Conservation (phyloP, 2,888 invertebrate species). For the Dryobota labecula region DNA sequence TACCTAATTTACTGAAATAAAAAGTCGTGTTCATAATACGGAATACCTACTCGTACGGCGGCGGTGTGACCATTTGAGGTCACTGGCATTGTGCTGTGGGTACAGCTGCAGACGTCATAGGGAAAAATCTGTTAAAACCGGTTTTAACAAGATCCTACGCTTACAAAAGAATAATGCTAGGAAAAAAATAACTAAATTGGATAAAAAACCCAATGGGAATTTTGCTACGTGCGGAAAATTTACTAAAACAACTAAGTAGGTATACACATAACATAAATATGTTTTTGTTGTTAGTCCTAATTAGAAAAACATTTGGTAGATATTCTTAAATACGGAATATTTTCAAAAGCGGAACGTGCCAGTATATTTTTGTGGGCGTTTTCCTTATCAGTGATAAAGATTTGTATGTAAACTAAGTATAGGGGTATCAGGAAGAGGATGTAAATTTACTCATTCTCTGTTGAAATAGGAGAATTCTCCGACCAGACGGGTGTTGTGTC, state of each 20-base stretch:
- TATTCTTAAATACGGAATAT: neutral
- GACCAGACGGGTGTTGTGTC: too few relatives aligned
- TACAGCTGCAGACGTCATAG: constrained; percentile 14
- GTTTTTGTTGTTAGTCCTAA: constrained; percentile 15
- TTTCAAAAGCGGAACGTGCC: constrained; percentile 9
- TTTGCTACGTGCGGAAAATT: neutral
- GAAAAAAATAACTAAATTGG: neutral
- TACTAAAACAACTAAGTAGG: neutral
- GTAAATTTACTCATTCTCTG: too few relatives aligned
- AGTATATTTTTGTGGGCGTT: constrained; percentile 16
- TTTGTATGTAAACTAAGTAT: neutral
- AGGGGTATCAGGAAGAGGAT: too few relatives aligned
- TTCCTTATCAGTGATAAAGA: constrained; percentile 14
- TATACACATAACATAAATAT: constrained; percentile 1
- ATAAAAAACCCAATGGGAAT: neutral
- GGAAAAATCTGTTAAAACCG: constrained; percentile 8
- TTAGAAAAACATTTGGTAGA: too few relatives aligned
- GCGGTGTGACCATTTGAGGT: constrained; percentile 25
- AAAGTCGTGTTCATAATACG: constrained; percentile 15
- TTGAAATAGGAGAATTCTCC: too few relatives aligned
- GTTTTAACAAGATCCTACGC: neutral
- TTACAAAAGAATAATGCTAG: neutral
- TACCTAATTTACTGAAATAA: too few relatives aligned
- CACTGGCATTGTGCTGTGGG: constrained; percentile 13
- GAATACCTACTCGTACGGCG: neutral